A percentile compares a stretch with the other conserved stretches of the same genome.
Evolutionary conservation across 1,140 invertebrate genomes (phyloP).

Genomic region (Drosophila elegans): DNA sequence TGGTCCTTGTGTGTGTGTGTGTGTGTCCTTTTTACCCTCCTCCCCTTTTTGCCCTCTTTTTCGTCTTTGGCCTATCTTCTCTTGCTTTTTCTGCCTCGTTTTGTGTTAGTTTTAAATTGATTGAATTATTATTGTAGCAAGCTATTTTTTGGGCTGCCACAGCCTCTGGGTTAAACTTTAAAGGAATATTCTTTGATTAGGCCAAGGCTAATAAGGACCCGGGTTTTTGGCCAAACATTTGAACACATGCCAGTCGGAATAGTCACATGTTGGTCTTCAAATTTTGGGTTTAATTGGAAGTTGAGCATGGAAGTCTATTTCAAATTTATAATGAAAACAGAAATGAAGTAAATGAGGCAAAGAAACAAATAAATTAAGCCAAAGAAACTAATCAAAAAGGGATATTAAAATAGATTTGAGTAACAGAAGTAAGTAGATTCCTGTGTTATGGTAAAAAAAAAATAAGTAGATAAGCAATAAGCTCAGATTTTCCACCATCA

Average conservation of each 20-base stretch:
- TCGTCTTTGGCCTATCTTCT: conserved; percentile 17
- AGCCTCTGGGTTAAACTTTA: conserved; percentile 29
- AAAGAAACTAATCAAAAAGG: too few species aligned
- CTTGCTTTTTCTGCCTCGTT: conserved; percentile 46
- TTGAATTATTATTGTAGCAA: conserved; percentile 71
- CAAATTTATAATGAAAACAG: background rate
- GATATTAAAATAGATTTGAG: too few species aligned
- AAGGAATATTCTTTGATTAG: conserved; percentile 28
- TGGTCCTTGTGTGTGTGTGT: conserved; percentile 48
- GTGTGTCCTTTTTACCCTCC: conserved; percentile 9
- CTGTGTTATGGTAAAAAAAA: too few species aligned
- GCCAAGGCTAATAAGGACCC: conserved; percentile 16
- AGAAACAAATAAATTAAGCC: background rate
- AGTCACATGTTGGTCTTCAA: background rate
- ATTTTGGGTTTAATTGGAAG: conserved; percentile 5
- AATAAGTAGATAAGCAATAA: too few species aligned
- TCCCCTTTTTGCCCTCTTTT: conserved; percentile 4
- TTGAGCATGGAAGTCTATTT: too few species aligned
- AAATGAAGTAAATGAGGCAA: background rate
- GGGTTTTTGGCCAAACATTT: conserved; percentile 32
- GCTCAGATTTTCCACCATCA: background rate
- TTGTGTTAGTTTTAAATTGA: conserved; percentile 78
- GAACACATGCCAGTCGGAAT: conserved; percentile 16
- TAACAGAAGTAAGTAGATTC: too few species aligned
- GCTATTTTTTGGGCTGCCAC: conserved; percentile 17